Base-by-base conservation (phyloP, 2,797 vertebrate genomes). In the Psittacula derbiana region DNA sequence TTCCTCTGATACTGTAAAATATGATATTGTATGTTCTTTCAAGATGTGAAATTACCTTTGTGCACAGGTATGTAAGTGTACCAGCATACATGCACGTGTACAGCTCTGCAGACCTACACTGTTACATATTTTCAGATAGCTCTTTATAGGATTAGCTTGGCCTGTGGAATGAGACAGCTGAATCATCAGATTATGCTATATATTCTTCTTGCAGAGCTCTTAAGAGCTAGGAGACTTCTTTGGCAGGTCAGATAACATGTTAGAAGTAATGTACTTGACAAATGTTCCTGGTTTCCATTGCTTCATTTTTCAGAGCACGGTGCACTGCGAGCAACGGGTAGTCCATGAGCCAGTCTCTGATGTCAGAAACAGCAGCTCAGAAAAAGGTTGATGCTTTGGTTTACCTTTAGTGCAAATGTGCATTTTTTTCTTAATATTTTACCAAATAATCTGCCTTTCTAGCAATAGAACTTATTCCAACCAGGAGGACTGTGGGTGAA, bases 131-230 rank as follows among this genome's bases (percentile, higher is more conserved):
- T 89, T 80, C 52, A 80, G 79, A 27, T 27, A 80, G 38, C 31
- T 87, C 20, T 71, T 47, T 60, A 20, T 43, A 30, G 58, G 41
- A 52, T 89, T 92, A 85, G 8, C 60, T 58, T 80, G 89, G 84
- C 14, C 40, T 92, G 25, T 70, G 62, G 53, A 76, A n/a, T 38
- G 31, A 72, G 53, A 27, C 28, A 71, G 64, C 60, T 82, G 46
- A 55, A 76, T 55, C 71, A 72, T 53, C 53, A 79, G 43, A 16
- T 50, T 80, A 0, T 50, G 50, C 46, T 58, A 21, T 23, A 11
- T 43, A 27, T 74, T 57, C 60, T 93, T 86, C 46, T 75, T 87
- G 40, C 52, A 73, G 75, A 80, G 60, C 31, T 52, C 57, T 87
- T 36, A 52, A 79, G 84, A 81, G 10, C 58, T 76, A n/a, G 36